phyloP scores from a whole-genome alignment of 2,888 invertebrate genomes.

The Heliconius ethilla region DNA sequence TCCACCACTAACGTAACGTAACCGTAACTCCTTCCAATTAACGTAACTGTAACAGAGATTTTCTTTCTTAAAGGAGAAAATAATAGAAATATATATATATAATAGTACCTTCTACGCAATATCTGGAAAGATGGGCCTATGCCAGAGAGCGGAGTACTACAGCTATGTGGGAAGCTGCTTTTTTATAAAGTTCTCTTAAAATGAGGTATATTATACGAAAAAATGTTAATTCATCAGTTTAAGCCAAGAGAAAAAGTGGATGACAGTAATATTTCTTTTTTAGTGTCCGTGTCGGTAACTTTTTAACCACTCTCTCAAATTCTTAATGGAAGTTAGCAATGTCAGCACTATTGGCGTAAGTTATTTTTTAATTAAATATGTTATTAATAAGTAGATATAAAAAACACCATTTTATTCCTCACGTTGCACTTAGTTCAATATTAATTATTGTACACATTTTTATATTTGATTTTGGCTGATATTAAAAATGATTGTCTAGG shows the following conservation, averaged over 20 bases:
- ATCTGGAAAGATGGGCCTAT: too few relatives aligned
- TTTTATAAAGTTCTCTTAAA: too few relatives aligned
- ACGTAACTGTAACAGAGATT: too few relatives aligned
- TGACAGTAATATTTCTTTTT: not conserved
- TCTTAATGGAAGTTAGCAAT: not conserved
- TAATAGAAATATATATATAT: too few relatives aligned
- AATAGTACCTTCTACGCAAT: too few relatives aligned
- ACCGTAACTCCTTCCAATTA: too few relatives aligned
- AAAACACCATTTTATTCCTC: not conserved
- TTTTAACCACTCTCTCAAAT: slow-evolving; percentile 1
- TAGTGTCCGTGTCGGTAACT: not conserved
- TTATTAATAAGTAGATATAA: not conserved
- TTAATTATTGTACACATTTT: not conserved
- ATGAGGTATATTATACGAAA: not conserved
- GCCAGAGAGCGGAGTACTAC: too few relatives aligned
- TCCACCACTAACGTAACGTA: too few relatives aligned
- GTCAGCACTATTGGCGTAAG: not conserved
- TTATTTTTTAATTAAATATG: not conserved
- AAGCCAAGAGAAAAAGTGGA: not conserved
- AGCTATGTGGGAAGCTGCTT: too few relatives aligned
- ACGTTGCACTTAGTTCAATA: not conserved
- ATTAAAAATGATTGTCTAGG: not conserved
- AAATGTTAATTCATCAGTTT: not conserved
- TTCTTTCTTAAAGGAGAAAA: too few relatives aligned
- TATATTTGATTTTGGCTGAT: not conserved